Conservation (phyloP, 2,797 vertebrate genomes). For the Sciaenops ocellatus region DNA sequence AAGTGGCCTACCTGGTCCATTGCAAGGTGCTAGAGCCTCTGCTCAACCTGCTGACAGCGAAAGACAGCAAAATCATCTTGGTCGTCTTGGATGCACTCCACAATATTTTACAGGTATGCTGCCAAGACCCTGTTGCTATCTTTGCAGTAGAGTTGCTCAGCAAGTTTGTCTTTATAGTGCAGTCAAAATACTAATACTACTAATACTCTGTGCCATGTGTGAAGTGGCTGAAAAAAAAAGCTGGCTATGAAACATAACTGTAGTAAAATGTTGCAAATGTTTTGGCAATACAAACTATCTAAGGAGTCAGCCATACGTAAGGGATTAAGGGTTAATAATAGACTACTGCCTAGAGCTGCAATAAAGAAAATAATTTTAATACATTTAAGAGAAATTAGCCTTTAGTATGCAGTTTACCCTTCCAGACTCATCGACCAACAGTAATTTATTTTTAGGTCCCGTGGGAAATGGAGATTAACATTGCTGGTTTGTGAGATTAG, state of each 20-base stretch:
- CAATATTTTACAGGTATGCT: constrained; percentile 92
- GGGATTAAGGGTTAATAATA: background rate
- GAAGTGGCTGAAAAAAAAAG: too few species aligned
- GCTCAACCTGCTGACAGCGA: constrained; percentile 87
- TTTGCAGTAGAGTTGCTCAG: background rate
- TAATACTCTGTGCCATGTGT: background rate
- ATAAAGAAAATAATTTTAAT: background rate
- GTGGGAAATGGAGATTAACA: background rate
- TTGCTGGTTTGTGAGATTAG: background rate
- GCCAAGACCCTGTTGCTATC: background rate
- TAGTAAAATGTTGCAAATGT: too few species aligned
- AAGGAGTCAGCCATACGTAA: background rate
- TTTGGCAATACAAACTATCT: background rate
- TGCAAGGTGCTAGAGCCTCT: constrained; percentile 90
- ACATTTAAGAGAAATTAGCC: background rate
- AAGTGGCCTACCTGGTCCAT: constrained; percentile 92
- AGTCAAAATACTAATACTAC: background rate
- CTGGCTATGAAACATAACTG: too few species aligned
- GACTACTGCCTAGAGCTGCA: background rate
- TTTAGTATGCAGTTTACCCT: background rate
- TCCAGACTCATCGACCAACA: background rate
- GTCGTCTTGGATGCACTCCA: constrained; percentile 93
- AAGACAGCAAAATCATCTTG: constrained; percentile 92
- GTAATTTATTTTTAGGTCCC: background rate
- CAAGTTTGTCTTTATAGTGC: background rate